These are phyloP conservation scores for Athrips mouffetella DNA, from an alignment of 2,888 invertebrate genomes.

Conservation along the genomic window DNA sequence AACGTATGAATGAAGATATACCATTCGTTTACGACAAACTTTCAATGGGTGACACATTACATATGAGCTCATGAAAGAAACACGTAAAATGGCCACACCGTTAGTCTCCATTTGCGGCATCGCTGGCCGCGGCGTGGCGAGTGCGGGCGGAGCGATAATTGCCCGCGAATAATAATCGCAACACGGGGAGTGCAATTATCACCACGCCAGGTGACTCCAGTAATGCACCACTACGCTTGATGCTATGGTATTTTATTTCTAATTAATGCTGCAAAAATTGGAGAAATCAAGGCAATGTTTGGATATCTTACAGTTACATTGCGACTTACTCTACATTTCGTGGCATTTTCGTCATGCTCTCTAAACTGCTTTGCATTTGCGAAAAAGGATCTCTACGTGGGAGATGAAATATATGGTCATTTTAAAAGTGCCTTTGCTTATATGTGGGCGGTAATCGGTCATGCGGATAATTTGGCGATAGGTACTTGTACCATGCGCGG, in stretches of 20 bases:
- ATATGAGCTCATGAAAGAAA: conserved; percentile 5
- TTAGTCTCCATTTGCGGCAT: not conserved
- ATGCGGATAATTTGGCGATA: conserved; percentile 5
- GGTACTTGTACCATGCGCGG: conserved; percentile 1
- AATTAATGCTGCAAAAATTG: not conserved
- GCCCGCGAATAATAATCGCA: conserved; percentile 4
- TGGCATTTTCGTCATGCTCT: not conserved
- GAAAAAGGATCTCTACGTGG: not conserved
- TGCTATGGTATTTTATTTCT: not conserved
- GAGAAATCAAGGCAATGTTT: not conserved
- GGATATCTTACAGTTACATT: not conserved
- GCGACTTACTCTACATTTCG: not conserved
- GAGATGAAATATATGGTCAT: not conserved
- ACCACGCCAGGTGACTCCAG: not conserved
- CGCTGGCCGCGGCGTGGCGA: not conserved
- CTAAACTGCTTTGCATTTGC: not conserved
- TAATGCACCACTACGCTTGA: not conserved
- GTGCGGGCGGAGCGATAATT: not conserved
- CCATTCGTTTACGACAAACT: not conserved
- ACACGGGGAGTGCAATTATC: not conserved
- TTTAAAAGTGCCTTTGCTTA: conserved; percentile 6
- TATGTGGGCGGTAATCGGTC: conserved; percentile 9
- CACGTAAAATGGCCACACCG: conserved; percentile 6
- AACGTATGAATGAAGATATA: no score
- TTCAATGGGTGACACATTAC: not conserved